Evolutionary conservation across 1,140 invertebrate genomes (phyloP), one percentile per base, ranked within the genome.

Genomic region (Temnothorax curvispinosus): DNA sequence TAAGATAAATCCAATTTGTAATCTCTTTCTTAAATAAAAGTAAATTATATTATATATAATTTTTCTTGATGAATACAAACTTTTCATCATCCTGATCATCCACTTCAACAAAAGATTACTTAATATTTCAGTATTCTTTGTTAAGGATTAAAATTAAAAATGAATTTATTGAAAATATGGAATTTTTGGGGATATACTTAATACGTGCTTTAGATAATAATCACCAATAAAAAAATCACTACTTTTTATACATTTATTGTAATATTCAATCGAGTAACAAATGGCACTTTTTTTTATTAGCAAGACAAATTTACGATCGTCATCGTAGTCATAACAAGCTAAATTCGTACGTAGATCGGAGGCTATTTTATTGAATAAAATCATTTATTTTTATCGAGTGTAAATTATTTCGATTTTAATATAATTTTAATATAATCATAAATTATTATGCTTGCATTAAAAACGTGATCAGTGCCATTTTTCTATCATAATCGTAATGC

Each of bases 221-320:
- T 84, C 8, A 27, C 27, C 27, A 69, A 8, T 71, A 86, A 69
- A 38, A 62, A 64, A 62, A 35, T 15, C n/a, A 69, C 38, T 87
- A 69, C 27, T 80, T 67, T 76, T 56, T 41, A 82, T 54, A 72
- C 50, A 85, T 88, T 90, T 90, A 88, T 86, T 90, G 44, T 27
- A 86, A 86, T 88, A 78, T 27, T 32, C 71, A 90, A 44, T 86
- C 41, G n/a, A 56, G n/a, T 85, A 82, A 88, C 69, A 90, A 58
- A 52, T 78, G 71, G 56, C 47, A 90, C 38, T 72, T 80, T 78
- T 78, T 27, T 52, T 47, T 56, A 60, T 38, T 41, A 62, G 21
- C 78, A 81, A 85, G 44, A 90, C 8, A 77, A 90, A 54, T 80
- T 88, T 78, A 32, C 52, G 60, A 11, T 15, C 41, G 27, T 71